Evolutionary conservation across 2,797 vertebrate genomes (phyloP).

Genomic region (Eulemur rubriventer): DNA sequence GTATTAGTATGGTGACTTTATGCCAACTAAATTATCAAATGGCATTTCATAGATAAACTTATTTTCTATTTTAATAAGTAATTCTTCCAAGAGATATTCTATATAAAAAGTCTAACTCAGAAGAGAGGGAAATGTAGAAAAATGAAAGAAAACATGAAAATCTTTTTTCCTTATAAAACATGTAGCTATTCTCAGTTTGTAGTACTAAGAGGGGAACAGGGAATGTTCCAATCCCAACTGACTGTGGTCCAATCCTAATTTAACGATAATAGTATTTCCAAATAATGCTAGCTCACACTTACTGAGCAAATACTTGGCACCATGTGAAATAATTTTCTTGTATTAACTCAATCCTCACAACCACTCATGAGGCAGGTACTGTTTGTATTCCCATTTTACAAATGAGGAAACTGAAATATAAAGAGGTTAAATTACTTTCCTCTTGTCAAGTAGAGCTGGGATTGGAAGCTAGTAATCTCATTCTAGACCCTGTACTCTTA

Average conservation of each 20-base stretch:
- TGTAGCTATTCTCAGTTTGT: background rate
- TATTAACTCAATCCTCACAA: background rate
- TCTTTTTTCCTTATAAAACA: background rate
- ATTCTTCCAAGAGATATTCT: constrained; percentile 5
- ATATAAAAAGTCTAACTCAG: constrained; percentile 2
- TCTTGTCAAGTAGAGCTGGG: background rate
- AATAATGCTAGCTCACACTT: background rate
- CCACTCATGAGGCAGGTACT: background rate
- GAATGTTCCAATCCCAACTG: background rate
- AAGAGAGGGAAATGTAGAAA: constrained; percentile 40
- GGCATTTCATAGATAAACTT: constrained; percentile 56
- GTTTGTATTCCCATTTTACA: background rate
- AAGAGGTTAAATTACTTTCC: background rate
- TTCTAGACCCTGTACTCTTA: background rate
- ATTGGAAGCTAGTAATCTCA: background rate
- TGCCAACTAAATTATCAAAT: constrained; percentile 64
- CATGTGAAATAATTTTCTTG: constrained; percentile 8
- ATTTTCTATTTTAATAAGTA: constrained; percentile 63
- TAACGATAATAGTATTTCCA: background rate
- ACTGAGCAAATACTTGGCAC: background rate
- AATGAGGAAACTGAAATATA: constrained; percentile 5
- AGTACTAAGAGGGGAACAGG: background rate
- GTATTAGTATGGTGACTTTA: constrained; percentile 17
- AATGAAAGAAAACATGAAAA: constrained; percentile 2
- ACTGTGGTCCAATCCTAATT: background rate